Base-by-base conservation (phyloP, 2,888 invertebrate species). In the Phaonia tiefii region DNA sequence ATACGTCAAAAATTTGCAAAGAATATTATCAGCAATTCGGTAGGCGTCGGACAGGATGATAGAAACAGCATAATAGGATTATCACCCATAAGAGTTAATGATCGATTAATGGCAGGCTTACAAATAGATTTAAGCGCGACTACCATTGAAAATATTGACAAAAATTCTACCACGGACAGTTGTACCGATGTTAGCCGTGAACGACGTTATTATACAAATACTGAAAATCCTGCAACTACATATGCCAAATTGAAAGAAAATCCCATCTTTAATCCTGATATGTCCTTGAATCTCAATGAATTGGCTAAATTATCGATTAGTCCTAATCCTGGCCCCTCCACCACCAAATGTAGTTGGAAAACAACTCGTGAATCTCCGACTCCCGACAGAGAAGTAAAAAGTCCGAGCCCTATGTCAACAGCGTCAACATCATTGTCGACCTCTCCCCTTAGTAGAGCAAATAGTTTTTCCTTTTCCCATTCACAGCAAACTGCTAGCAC, bases 1-100 rank as follows among this genome's bases (percentile, higher is more conserved):
- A 84, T 86, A 13, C 85, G 86, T 20, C 86, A 84, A 66, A 85
- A 88, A 79, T 87, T 87, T 65, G 87, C 82, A 31, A 80, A 84
- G 70, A 76, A 83, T 46, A 11, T 75, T 0, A 70, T 77, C 51
- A 31, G 79, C 84, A 73, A 78, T 20, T 7, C 77, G 58, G 56
- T 66, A 63, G 63, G 73, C 51, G 67, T 83, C 20, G 42, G 65
- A 15, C 13, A 37, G 11, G n/a, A 56, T 37, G 20, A n/a, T 8
- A 63, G 66, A 66, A 31, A 42, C 17, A 80, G 5, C 81, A 84
- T 69, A 84, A 85, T 20, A 84, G 87, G 42, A 31, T 31, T 31
- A 31, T 75, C 86, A 66, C 86, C 87, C 17, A 83, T 87, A 74
- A 86, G 84, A 49, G 69, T 85, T 46, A 65, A 72, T 56, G 54